A percentile compares a stretch with the other conserved stretches of the same genome.
Conservation (phyloP, 2,797 vertebrate genomes). For the Limnodromus scolopaceus region DNA sequence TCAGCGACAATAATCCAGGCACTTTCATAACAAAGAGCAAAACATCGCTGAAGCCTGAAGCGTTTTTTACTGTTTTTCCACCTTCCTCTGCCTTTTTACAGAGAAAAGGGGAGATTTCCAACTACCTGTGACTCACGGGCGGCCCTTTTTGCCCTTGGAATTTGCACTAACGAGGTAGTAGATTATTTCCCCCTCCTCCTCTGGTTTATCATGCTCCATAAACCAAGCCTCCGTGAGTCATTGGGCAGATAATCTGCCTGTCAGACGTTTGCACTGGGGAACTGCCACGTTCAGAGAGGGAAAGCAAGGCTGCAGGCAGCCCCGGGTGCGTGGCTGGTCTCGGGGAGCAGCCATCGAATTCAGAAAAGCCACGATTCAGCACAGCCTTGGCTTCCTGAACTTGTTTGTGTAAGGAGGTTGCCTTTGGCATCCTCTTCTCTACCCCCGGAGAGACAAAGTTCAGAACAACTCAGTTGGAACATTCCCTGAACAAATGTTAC, state of each 20-base stretch:
- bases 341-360: not conserved
- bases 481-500: not conserved
- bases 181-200: not conserved
- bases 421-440: constrained; percentile 12
- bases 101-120: not conserved
- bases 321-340: not conserved
- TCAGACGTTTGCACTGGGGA: not conserved
- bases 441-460: not conserved
- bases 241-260: not conserved
- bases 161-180: not conserved
- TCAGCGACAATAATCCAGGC: not conserved
- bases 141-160: not conserved
- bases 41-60: not conserved
- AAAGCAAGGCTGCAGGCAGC: not conserved
- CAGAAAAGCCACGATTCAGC: not conserved
- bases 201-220: not conserved
- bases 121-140: not conserved
- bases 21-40: not conserved
- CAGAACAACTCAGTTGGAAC: not conserved
- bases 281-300: not conserved
- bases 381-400: not conserved
- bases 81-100: not conserved
- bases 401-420: not conserved
- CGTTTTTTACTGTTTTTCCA: not conserved
- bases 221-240: not conserved